A percentile compares a stretch with the other conserved stretches of the same genome.
These are phyloP conservation scores for Macropus fuliginosus DNA, from an alignment of 2,797 vertebrate species.

Conservation along the genomic window DNA sequence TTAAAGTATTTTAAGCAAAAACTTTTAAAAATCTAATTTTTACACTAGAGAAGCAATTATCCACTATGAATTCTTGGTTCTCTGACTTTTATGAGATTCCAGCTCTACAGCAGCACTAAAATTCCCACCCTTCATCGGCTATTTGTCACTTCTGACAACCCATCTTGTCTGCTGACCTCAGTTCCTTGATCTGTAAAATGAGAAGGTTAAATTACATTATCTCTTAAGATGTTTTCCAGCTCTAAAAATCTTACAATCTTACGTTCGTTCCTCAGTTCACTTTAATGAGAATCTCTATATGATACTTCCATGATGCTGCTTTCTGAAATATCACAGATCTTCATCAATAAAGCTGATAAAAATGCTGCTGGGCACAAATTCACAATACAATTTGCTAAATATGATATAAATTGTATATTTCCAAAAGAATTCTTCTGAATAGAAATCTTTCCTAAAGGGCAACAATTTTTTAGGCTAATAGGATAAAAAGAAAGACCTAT, in stretches of 20 bases:
- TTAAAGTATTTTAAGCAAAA: not conserved
- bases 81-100: not conserved
- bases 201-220: not conserved
- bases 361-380: not conserved
- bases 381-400: not conserved
- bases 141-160: not conserved
- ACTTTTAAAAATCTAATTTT: constrained; percentile 49
- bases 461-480: not conserved
- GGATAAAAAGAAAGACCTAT: not conserved
- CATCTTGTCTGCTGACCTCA: not conserved
- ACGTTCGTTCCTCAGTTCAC: not conserved
- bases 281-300: not conserved
- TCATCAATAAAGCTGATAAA: not conserved
- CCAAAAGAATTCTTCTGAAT: not conserved
- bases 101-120: not conserved
- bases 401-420: not conserved
- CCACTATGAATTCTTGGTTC: not conserved
- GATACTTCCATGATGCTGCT: not conserved
- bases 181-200: not conserved
- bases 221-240: not conserved
- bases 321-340: not conserved
- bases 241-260: not conserved
- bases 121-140: not conserved
- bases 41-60: constrained; percentile 32
- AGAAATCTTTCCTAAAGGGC: not conserved